phyloP scores from a whole-genome alignment of 2,113 vertebrate genomes.

The Lophura nycthemera region DNA sequence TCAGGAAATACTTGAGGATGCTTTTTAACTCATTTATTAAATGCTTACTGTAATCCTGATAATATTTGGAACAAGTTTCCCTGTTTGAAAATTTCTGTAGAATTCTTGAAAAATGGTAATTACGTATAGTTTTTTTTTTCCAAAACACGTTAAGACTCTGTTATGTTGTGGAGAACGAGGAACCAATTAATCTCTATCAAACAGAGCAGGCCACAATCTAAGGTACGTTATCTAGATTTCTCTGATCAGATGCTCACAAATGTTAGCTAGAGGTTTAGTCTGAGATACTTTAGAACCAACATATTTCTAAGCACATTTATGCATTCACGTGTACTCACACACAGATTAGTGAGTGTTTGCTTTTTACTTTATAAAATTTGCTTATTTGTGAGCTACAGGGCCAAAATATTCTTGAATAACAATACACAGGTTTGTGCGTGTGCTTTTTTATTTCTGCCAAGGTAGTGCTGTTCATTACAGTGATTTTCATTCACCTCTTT shows the following conservation, averaged over 20 bases:
- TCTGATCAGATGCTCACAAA: neutral
- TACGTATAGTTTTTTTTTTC: neutral
- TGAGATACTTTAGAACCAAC: neutral
- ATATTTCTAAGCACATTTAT: neutral
- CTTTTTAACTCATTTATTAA: neutral
- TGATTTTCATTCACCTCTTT: neutral
- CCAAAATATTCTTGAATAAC: neutral
- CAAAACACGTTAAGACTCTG: neutral
- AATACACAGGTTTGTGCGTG: neutral
- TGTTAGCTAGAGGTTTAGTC: neutral
- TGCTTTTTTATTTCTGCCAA: neutral
- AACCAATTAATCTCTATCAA: neutral
- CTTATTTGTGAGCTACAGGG: neutral
- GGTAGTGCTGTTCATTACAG: neutral
- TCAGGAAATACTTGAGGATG: neutral
- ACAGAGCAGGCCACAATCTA: neutral
- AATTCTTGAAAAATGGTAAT: neutral
- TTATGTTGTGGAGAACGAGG: neutral
- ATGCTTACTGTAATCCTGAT: neutral
- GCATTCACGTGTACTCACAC: neutral
- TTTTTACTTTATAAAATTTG: neutral
- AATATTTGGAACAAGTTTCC: neutral
- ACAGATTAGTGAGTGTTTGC: neutral
- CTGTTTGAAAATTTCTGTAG: neutral
- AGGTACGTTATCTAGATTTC: neutral